A percentile compares a stretch with the other conserved stretches of the same genome.
Conservation (phyloP, 2,113 vertebrate species). For the Nothobranchius furzeri region DNA sequence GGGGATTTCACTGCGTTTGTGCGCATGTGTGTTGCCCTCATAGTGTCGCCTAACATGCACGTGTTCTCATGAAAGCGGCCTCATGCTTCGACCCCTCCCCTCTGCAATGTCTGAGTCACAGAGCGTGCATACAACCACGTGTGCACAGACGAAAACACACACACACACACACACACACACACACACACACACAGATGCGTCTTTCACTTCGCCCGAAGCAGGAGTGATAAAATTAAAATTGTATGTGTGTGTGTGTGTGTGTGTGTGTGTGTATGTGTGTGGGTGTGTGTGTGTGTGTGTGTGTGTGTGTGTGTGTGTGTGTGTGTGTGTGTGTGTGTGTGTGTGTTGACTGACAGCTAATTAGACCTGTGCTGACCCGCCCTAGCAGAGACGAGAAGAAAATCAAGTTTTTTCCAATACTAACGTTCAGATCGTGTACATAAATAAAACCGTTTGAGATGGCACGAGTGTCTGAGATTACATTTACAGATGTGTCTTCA, state of each 20-base stretch:
- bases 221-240: constrained; percentile 33
- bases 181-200: background rate
- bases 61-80: constrained; percentile 59
- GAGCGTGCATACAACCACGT: constrained; percentile 6
- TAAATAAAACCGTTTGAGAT: too few relatives aligned
- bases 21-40: constrained; percentile 34
- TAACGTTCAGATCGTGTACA: too few relatives aligned
- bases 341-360: background rate
- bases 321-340: background rate
- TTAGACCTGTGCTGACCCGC: background rate
- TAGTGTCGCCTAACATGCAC: constrained; percentile 53
- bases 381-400: background rate
- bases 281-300: too few relatives aligned
- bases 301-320: too few relatives aligned
- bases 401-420: too few relatives aligned
- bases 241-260: background rate
- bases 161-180: background rate
- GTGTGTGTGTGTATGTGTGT: background rate
- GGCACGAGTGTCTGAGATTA: too few relatives aligned
- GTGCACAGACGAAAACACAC: background rate
- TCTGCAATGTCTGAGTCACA: constrained; percentile 45
- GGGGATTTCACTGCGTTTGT: constrained; percentile 49
- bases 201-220: constrained; percentile 31
- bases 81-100: constrained; percentile 64
- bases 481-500: background rate